Percentiles rank a stretch among this genome's conserved stretches.
phyloP scores from a whole-genome alignment of 2,888 invertebrate species.

The Adelognathus sp. region DNA sequence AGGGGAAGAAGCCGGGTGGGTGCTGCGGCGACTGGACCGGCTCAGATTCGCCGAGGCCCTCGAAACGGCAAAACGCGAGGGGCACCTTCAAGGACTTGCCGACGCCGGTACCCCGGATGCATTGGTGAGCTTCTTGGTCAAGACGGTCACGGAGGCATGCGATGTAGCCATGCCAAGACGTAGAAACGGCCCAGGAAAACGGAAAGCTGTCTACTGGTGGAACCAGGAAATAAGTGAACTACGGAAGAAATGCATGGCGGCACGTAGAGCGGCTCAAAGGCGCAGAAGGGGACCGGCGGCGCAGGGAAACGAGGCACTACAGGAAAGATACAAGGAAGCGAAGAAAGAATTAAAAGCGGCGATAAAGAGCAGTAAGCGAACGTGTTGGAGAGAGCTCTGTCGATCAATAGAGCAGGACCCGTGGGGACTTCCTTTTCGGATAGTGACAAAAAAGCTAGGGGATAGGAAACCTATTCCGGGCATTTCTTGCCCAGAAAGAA shows the following conservation, averaged over 20 bases:
- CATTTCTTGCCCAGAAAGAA: conserved; percentile 51
- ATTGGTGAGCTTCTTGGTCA: background rate
- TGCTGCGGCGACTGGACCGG: background rate
- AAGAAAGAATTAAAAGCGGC: conserved; percentile 15
- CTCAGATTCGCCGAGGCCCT: background rate
- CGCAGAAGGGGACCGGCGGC: conserved; percentile 12
- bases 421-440: conserved; percentile 53
- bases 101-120: background rate
- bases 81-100: background rate
- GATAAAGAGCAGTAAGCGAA: conserved; percentile 38
- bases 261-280: conserved; percentile 1
- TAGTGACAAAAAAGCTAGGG: conserved; percentile 49
- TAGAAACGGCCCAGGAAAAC: background rate
- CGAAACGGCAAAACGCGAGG: conserved; percentile 1
- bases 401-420: conserved; percentile 48
- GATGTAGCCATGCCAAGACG: conserved; percentile 45
- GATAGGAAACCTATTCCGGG: conserved; percentile 23
- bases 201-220: background rate
- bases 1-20: background rate
- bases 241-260: conserved; percentile 1
- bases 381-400: conserved; percentile 42
- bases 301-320: background rate
- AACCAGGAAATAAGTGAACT: background rate
- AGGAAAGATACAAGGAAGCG: conserved; percentile 1
- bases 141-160: conserved; percentile 29